Evolutionary conservation across 2,888 invertebrate genomes (phyloP), one percentile per base, ranked within the genome.

Genomic region (Mythimna ferrago): DNA sequence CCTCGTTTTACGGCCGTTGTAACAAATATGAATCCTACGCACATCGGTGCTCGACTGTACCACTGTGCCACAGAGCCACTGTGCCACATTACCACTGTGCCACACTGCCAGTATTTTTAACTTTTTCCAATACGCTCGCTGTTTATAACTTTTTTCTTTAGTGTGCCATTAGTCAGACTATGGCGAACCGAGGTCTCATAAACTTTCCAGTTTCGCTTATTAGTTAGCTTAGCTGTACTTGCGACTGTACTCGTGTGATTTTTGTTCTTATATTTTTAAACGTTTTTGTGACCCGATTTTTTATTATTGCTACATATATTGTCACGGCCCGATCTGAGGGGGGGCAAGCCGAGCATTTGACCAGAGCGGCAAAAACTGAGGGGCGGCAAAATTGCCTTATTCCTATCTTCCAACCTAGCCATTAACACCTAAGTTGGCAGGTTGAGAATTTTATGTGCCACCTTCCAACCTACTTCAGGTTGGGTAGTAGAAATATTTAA

Each of bases 11-110:
- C 73, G 68, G 60, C 67, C 56, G 65, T 57, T n/a, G 67, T 48
- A 44, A 62, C 71, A 56, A 71, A 80, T 84, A 79, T 69, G 75
- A 75, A 66, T 78, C 72, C 81, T 74, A 81, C 81, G 82, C 78
- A 84, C 53, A 75, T 72, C 11, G 69, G 66, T 53, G 26, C 76
- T n/a, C 67, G 51, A 35, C 54, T 61, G 66, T 64, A 32, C 68
- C 21, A 44, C 21, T 57, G 54, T 26, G 26, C 26, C 26, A 26
- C 26, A 26, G 10, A n/a, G n/a, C 68, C 21, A 44, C 21, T 57
- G 54, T 26, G 26, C 26, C 26, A 26, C 26, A 26, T 26, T 32
- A 44, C 69, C 48, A 35, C 54, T 60, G 66, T 63, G 32, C 67
- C 26, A 51, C 21, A 61, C 51, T 63, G 16, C 21, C n/a, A 68